A percentile compares a stretch with the other conserved stretches of the same genome.
These are phyloP conservation scores for Acanthosepion pharaonis DNA, from an alignment of 2,888 invertebrate genomes.

Conservation along the genomic window DNA sequence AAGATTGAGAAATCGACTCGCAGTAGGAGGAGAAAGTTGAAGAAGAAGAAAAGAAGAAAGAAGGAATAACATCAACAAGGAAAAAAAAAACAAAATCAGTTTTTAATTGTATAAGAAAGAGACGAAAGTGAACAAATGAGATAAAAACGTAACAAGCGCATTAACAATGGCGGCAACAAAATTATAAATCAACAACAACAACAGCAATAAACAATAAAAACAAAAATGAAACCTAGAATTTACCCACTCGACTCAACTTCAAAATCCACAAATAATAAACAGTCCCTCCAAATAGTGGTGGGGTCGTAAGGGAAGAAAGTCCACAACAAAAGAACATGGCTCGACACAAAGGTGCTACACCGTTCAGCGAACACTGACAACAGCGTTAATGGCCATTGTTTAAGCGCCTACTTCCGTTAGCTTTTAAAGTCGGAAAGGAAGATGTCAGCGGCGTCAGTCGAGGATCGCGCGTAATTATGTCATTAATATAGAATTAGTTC, in stretches of 20 bases:
- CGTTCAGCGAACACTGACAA: slow-evolving; percentile 33
- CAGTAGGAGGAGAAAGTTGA: no score
- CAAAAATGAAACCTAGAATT: background rate
- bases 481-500: background rate
- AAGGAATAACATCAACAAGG: background rate
- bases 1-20: no score
- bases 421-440: background rate
- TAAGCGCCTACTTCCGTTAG: background rate
- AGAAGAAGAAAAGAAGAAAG: no score
- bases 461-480: background rate
- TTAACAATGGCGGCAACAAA: no score
- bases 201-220: background rate
- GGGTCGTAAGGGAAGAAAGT: background rate
- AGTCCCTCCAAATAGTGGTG: background rate
- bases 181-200: no score
- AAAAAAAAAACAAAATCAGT: background rate
- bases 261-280: background rate
- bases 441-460: background rate
- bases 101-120: background rate
- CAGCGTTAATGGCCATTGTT: slow-evolving; percentile 33
- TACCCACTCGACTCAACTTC: background rate
- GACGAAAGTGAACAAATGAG: background rate
- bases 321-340: background rate
- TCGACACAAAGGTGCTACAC: background rate
- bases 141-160: no score